Evolutionary conservation across 2,888 invertebrate species (phyloP).

Genomic region (Polydrusus pterygomalis): DNA sequence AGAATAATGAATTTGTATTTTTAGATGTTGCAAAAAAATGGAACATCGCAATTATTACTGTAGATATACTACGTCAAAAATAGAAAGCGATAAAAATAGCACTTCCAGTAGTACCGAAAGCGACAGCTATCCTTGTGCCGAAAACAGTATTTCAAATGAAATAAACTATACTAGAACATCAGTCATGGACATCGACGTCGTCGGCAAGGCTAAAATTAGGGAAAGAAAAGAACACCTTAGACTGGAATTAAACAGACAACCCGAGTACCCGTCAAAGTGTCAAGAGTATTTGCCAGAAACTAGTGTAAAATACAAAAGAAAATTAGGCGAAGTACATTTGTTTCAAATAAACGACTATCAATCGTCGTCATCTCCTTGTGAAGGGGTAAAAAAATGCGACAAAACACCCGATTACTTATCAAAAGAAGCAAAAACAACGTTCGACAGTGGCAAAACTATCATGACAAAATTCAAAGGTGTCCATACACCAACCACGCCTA

Average conservation of each 20-base stretch:
- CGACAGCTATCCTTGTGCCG: background rate
- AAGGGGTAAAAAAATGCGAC: background rate
- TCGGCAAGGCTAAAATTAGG: background rate
- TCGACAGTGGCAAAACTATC: background rate
- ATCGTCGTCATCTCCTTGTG: background rate
- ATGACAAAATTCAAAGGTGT: conserved; percentile 6
- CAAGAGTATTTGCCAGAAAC: conserved; percentile 14
- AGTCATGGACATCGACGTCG: background rate
- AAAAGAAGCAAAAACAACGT: too few relatives aligned
- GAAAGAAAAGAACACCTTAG: background rate
- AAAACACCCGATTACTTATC: too few relatives aligned
- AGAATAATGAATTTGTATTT: background rate
- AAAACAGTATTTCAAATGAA: background rate
- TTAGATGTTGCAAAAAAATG: background rate
- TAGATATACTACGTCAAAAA: conserved; percentile 12
- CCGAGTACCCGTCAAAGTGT: conserved; percentile 20
- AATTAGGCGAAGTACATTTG: conserved; percentile 20
- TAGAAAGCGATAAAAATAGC: background rate
- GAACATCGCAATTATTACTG: background rate
- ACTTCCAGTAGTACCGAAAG: conserved; percentile 3
- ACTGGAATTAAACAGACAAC: background rate
- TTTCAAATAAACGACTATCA: background rate
- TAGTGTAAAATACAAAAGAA: conserved; percentile 1
- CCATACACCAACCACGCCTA: background rate
- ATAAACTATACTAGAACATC: background rate